Conservation (phyloP, 2,888 invertebrate species). For the Parnassius orleans region DNA sequence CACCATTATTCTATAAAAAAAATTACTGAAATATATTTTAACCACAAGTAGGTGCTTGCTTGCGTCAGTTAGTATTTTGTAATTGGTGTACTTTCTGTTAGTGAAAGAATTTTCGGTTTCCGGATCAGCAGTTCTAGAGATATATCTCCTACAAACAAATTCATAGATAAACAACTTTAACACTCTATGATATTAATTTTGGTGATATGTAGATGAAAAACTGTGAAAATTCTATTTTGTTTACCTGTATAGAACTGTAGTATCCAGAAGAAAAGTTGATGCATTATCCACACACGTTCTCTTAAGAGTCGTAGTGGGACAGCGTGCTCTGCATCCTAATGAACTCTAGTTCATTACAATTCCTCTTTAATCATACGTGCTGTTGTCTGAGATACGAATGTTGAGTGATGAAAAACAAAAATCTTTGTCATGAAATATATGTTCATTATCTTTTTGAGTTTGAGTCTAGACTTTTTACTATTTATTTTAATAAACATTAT, state of each 20-base stretch:
- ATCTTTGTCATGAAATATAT: constrained; percentile 7
- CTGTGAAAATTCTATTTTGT: neutral
- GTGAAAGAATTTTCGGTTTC: too few species aligned
- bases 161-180: too few species aligned
- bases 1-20: too few species aligned
- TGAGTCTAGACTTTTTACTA: neutral
- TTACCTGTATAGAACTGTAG: constrained; percentile 13
- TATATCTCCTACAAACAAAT: too few species aligned
- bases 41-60: too few species aligned
- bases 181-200: too few species aligned
- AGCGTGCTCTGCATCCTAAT: constrained; percentile 11
- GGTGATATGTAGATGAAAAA: too few species aligned
- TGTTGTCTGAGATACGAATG: constrained; percentile 12
- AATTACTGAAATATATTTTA: too few species aligned
- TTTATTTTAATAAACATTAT: neutral
- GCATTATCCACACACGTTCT: constrained; percentile 14
- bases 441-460: constrained; percentile 1
- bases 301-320: constrained; percentile 8
- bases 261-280: constrained; percentile 15
- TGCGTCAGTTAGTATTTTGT: too few species aligned
- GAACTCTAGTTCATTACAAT: constrained; percentile 19
- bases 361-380: constrained; percentile 17
- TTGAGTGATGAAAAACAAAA: constrained; percentile 16
- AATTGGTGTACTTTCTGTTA: too few species aligned
- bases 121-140: too few species aligned